phyloP scores from a whole-genome alignment of 2,888 invertebrate species.

The Noctua janthe region DNA sequence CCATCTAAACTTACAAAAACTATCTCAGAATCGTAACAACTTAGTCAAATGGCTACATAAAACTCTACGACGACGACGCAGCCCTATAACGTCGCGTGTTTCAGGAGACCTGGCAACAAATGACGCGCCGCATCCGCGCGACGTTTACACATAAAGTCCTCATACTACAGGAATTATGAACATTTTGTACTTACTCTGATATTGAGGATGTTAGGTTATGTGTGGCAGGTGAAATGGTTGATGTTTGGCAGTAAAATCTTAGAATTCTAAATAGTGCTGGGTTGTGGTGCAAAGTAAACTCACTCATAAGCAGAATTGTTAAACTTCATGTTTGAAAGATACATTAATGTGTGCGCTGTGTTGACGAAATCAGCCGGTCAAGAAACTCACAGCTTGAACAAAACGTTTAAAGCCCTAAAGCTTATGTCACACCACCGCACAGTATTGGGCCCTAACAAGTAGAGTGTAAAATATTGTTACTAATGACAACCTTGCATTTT shows the following conservation, averaged over 20 bases:
- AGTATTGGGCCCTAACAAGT: not conserved
- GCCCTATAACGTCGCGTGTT: conserved; percentile 53
- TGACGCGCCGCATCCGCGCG: conserved; percentile 58
- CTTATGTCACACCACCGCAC: not conserved
- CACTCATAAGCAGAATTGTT: too few relatives aligned
- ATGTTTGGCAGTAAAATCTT: not conserved
- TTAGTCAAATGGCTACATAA: conserved; percentile 16
- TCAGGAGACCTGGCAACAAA: conserved; percentile 62
- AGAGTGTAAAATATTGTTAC: not conserved
- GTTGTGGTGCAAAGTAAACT: not conserved
- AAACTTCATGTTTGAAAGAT: not conserved
- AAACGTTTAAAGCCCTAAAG: too few relatives aligned
- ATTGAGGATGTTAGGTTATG: conserved; percentile 22
- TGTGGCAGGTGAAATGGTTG: conserved; percentile 2
- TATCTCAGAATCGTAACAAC: not conserved
- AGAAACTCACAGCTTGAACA: not conserved
- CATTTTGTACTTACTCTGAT: conserved; percentile 35
- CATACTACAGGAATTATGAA: conserved; percentile 49
- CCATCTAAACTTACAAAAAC: not conserved
- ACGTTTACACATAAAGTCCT: conserved; percentile 50
- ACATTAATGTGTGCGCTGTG: not conserved
- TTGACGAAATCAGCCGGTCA: not conserved
- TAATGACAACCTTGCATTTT: not conserved
- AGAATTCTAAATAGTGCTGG: not conserved
- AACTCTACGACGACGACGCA: conserved; percentile 6